A percentile compares a stretch with the other conserved stretches of the same genome.
phyloP scores from a whole-genome alignment of 2,888 invertebrate species.

The Herminia tarsipennalis region DNA sequence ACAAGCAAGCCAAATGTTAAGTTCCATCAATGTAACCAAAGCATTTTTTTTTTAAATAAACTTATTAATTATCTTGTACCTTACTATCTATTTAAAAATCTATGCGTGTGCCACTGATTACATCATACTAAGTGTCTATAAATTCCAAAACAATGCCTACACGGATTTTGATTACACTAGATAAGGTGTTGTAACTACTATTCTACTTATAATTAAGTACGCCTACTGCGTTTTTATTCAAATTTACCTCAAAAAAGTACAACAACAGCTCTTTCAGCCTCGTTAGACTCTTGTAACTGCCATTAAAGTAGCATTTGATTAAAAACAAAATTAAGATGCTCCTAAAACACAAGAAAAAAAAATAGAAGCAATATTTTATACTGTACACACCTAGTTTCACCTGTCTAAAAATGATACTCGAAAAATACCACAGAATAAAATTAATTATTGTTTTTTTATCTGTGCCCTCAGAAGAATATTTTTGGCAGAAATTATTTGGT shows the following conservation, averaged over 20 bases:
- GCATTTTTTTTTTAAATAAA: too few species aligned
- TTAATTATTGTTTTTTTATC: slow-evolving; percentile 78
- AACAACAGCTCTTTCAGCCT: slow-evolving; percentile 4
- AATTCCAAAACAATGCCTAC: too few species aligned
- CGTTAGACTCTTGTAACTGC: slow-evolving; percentile 8
- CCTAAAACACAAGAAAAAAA: slow-evolving; percentile 52
- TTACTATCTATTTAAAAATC: too few species aligned
- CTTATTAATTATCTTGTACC: too few species aligned
- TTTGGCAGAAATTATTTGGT: slow-evolving; percentile 83
- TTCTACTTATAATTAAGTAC: slow-evolving; percentile 10
- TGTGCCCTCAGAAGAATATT: slow-evolving; percentile 65
- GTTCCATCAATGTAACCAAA: too few species aligned
- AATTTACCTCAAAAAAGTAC: slow-evolving; percentile 11
- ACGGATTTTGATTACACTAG: too few species aligned
- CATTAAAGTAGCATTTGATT: slow-evolving; percentile 19
- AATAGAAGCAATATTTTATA: slow-evolving; percentile 58
- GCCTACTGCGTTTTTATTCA: slow-evolving; percentile 11
- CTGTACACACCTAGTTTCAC: slow-evolving; percentile 63
- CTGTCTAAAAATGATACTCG: slow-evolving; percentile 64
- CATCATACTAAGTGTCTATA: too few species aligned
- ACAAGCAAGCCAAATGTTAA: too few species aligned
- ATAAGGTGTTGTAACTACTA: slow-evolving; percentile 10
- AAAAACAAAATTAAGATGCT: slow-evolving; percentile 49
- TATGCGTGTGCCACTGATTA: too few species aligned
- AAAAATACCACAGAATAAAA: slow-evolving; percentile 75